Conservation (phyloP, 2,797 vertebrate genomes). For the Vireo griseus region DNA sequence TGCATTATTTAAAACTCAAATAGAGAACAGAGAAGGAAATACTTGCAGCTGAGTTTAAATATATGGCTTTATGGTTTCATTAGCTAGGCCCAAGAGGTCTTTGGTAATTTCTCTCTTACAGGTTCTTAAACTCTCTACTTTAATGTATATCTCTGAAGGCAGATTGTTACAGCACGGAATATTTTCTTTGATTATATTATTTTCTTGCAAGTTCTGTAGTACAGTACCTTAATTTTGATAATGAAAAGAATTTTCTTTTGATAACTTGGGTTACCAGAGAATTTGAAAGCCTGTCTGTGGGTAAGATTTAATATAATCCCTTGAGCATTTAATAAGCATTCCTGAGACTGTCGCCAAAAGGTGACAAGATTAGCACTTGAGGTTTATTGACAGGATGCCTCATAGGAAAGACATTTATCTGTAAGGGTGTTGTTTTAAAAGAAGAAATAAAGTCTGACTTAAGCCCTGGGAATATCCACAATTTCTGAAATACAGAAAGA, state of each 20-base stretch:
- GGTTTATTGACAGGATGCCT: constrained; percentile 62
- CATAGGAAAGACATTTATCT: constrained; percentile 56
- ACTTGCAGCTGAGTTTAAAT: not conserved
- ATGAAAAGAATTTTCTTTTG: constrained; percentile 72
- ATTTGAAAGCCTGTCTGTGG: constrained; percentile 69
- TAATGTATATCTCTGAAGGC: not conserved
- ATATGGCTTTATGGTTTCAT: constrained; percentile 10
- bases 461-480: constrained; percentile 13
- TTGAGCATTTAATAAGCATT: constrained; percentile 74
- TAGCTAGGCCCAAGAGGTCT: constrained; percentile 12
- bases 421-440: constrained; percentile 42
- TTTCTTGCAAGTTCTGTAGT: constrained; percentile 52
- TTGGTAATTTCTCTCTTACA: constrained; percentile 18
- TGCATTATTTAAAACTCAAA: not conserved
- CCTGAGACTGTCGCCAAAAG: constrained; percentile 65
- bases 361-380: constrained; percentile 71
- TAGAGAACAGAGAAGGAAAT: not conserved
- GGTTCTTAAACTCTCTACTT: not conserved
- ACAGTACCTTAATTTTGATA: constrained; percentile 61
- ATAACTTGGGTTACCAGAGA: constrained; percentile 45
- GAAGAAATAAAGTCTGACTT: constrained; percentile 8
- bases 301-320: constrained; percentile 76
- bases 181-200: constrained; percentile 53
- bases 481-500: constrained; percentile 32
- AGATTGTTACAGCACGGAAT: constrained; percentile 21